Evolutionary conservation across 1,140 invertebrate genomes (phyloP), one percentile per base, ranked within the genome.

Genomic region (Bombus sibiricus): DNA sequence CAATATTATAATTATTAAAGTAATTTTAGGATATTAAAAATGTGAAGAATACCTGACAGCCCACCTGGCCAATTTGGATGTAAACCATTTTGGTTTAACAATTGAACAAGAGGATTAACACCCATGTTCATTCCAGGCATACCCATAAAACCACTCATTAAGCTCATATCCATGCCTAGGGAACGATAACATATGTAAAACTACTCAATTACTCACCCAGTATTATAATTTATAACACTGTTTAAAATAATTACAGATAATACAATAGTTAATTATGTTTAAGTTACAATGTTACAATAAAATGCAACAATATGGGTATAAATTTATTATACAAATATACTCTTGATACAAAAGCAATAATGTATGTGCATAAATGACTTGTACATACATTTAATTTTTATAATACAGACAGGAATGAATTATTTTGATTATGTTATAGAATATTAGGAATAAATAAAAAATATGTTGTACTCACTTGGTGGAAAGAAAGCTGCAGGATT

Each of bases 401-500:
- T 53, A 53, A 22, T 39, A n/a, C 25, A n/a, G n/a, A 71, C 10
- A 25, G 47, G 37, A 59, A 53, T 41, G 2, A 59, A 69, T 18
- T 37, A 12, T 34, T 79, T 34, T 39, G 6, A 71, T 39, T 8
- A 43, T 34, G 47, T 69, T 22, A 10, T 66, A 43, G 0, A 59
- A 68, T 25, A 32, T 9, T 53, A 37, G 6, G 3, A 39, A 25
- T 64, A 59, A 9, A n/a, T 47, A n/a, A 47, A 68, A 62, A 74
- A 53, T 18, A 12, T 18, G 12, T 13, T 73, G 12, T 91, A 97
- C 97, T 97, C 96, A 97, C 97, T 97, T 95, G 97, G 97, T 93
- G 97, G 97, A 93, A 98, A 96, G 94, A 97, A 96, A 91, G 97
- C 97, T 90, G 97, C 97, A 92, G 97, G 96, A 95, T 96, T 97